Base-by-base conservation (phyloP, 2,113 vertebrate genomes). In the Sitta europaea region DNA sequence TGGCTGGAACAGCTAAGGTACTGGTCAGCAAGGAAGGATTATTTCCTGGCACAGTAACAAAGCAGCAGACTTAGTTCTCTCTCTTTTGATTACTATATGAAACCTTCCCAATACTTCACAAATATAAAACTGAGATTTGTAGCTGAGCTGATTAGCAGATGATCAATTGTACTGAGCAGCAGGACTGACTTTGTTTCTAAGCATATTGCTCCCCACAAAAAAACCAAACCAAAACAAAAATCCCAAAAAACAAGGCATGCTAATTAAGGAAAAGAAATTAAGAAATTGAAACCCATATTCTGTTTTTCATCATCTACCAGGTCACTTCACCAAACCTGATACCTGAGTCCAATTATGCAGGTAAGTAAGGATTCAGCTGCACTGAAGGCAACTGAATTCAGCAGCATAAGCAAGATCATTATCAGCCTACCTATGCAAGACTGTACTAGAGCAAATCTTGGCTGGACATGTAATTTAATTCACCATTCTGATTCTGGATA, bases 401-500 rank as follows among this genome's bases (percentile, higher is more conserved):
- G 43, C 35, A 51, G 43, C 2, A 0, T 54, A 86, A 94, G 82
- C 72, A 66, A 88, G 92, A 96, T 92, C 3, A 3, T 74, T 63
- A 94, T 95, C 86, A 51, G 73, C 70, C 73, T 61, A 83, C 55
- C 51, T 24, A 23, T 29, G 63, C 87, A 93, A 95, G 94, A 94
- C 75, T 88, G 35, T 31, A 74, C 84, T 61, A 66, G 74, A 93
- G 51, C 62, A 94, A 68, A 93, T 25, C 74, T 65, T 63, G 87
- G 62, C 54, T 68, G 80, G 35, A 85, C 13, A 1, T 2, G 50
- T 40, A 86, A 90, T 80, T 96, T 70, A 90, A 77, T 79, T 90
- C 55, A 91, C 48, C 43, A 10, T 50, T 61, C 61, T 48, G 87
- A 58, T 88, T 80, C 25, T 88, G 77, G 62, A 73, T 74, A 70